Conservation (phyloP, 2,113 vertebrate genomes). For the Beaufortia kweichowensis region DNA sequence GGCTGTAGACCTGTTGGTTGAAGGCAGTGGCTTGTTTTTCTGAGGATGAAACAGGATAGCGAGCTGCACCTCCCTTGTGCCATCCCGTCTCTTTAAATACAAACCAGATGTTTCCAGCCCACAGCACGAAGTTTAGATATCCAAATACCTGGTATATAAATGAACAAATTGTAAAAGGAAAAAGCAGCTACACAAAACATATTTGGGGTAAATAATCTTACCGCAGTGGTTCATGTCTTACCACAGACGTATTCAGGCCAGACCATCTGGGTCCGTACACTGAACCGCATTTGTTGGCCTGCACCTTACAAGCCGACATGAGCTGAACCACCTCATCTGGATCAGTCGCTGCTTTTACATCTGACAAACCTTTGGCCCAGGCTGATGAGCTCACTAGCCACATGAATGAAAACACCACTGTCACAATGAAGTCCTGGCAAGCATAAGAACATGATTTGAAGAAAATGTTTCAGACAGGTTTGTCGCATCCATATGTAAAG, state of each 20-base stretch:
- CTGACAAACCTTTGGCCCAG: constrained; percentile 96
- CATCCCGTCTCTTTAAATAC: constrained; percentile 98
- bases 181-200: not conserved
- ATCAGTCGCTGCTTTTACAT: constrained; percentile 91
- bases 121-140: constrained; percentile 97
- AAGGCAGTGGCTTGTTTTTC: constrained; percentile 85
- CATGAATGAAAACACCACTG: constrained; percentile 96
- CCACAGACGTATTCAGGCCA: constrained; percentile 95
- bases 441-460: too few species aligned
- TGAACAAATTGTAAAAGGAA: not conserved
- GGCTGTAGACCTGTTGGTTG: constrained; percentile 79
- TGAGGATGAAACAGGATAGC: constrained; percentile 74
- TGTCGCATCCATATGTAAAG: too few species aligned
- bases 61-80: constrained; percentile 85
- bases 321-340: constrained; percentile 89
- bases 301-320: constrained; percentile 91
- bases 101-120: constrained; percentile 99
- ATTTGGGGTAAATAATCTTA: not conserved
- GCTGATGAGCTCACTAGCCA: constrained; percentile 97
- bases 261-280: constrained; percentile 90
- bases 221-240: constrained; percentile 64
- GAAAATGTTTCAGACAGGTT: constrained; percentile 26
- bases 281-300: constrained; percentile 85
- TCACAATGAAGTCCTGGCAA: constrained; percentile 92
- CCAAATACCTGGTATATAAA: constrained; percentile 84